Evolutionary conservation across 2,113 vertebrate genomes (phyloP), one percentile per base, ranked within the genome.

Genomic region (Pseudonaja textilis): DNA sequence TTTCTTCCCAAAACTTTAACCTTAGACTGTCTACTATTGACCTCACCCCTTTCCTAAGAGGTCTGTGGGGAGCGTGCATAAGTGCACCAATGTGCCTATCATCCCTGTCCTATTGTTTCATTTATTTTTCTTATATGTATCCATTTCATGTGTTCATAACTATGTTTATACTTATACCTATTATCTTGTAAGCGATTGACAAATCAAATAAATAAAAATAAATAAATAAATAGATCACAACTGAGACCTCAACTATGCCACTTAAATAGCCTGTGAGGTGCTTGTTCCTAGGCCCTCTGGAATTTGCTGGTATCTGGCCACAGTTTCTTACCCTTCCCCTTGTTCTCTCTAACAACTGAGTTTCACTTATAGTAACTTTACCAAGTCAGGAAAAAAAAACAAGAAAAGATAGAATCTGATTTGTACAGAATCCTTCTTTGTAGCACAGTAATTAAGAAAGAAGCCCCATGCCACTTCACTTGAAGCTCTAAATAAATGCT

Each of bases 401-500:
- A 29, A 8, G 52, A 54, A 81, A 14, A 47, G 29, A 54, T 12
- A 34, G 9, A 90, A 39, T n/a, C 26, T 87, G 10, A 59, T 69
- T 88, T 8, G 52, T 54, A 81, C 61, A 42, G 23, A 45, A 81
- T 23, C 12, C n/a, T 52, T 92, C 1, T 52, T 22, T 18, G 16
- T 23, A 92, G n/a, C 93, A 90, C 45, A 45, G 22, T n/a, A 89
- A 91, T 91, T 20, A 55, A 54, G 52, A 20, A 34, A 34, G 42
- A 39, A 90, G 92, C 87, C 87, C 25, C 85, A 47, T 50, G 88
- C 47, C 1, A 10, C 10, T 10, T 95, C 91, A 86, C 90, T 88
- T 88, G 87, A 90, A 5, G 74, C 47, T 85, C 54, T 61, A 61
- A 89, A 92, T n/a, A 90, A 93, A 90, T 39, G 45, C 52, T 88